These are phyloP conservation scores for Pseudochirops corinnae DNA, from an alignment of 2,797 vertebrate species.

Conservation along the genomic window DNA sequence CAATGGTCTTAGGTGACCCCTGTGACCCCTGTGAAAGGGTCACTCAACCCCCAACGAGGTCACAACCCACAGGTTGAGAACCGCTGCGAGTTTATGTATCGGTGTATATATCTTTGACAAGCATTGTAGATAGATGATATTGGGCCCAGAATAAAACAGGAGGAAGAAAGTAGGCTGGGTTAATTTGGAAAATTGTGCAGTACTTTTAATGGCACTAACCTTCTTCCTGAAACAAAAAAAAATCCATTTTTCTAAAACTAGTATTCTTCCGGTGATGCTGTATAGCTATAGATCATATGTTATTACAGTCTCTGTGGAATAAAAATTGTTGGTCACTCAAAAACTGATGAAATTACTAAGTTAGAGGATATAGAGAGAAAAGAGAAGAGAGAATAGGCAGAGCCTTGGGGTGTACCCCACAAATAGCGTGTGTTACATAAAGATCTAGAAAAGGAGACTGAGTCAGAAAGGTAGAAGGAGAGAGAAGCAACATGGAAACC, in stretches of 20 bases:
- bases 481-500: background rate
- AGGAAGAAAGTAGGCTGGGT: too few species aligned
- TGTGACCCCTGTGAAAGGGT: too few species aligned
- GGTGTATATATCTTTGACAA: background rate
- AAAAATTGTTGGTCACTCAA: too few species aligned
- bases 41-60: too few species aligned
- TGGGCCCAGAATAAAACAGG: background rate
- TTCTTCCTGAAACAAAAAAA: background rate
- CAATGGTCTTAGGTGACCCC: too few species aligned
- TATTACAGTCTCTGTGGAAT: background rate
- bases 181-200: background rate
- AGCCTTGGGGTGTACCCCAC: background rate
- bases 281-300: background rate
- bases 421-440: background rate
- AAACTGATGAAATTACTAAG: background rate
- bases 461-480: background rate
- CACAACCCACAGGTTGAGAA: too few species aligned
- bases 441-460: background rate
- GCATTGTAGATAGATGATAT: too few species aligned
- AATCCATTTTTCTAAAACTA: background rate
- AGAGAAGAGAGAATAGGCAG: background rate
- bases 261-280: background rate
- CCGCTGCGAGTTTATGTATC: too few species aligned
- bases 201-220: background rate
- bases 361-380: background rate